Evolutionary conservation across 2,888 invertebrate species (phyloP).

Genomic region (Mesochorus sp.): DNA sequence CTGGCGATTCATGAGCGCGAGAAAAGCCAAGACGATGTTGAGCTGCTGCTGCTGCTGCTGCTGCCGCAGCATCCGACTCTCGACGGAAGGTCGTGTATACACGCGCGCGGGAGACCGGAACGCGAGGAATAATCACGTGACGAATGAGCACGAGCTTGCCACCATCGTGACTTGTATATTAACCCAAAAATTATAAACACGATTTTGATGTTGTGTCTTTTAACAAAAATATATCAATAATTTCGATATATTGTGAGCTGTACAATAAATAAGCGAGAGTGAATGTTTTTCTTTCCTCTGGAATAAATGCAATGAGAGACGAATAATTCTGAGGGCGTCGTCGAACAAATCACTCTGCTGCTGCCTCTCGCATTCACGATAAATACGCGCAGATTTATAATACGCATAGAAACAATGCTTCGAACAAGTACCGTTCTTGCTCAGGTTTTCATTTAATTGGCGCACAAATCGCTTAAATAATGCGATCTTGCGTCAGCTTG

Average conservation of each 20-base stretch:
- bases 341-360: slow-evolving; percentile 17
- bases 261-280: too few relatives aligned
- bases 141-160: slow-evolving; percentile 24
- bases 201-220: neutral
- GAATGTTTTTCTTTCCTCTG: too few relatives aligned
- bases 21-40: slow-evolving; percentile 16
- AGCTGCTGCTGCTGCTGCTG: slow-evolving; percentile 1
- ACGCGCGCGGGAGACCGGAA: neutral
- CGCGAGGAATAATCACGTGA: slow-evolving; percentile 18
- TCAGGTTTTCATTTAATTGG: slow-evolving; percentile 34
- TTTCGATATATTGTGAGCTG: neutral
- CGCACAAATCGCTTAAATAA: slow-evolving; percentile 32
- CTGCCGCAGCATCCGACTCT: neutral
- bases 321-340: neutral
- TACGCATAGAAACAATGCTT: slow-evolving; percentile 14
- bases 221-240: neutral
- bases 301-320: too few relatives aligned
- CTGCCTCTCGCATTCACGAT: too few relatives aligned
- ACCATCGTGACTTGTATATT: neutral
- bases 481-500: slow-evolving; percentile 21
- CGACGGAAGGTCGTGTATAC: neutral
- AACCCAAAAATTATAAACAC: neutral
- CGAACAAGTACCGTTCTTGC: slow-evolving; percentile 5
- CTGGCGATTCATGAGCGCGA: neutral
- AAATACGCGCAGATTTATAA: too few relatives aligned